Conservation (phyloP, 2,113 vertebrate genomes). For the Mionectes macconnelli region DNA sequence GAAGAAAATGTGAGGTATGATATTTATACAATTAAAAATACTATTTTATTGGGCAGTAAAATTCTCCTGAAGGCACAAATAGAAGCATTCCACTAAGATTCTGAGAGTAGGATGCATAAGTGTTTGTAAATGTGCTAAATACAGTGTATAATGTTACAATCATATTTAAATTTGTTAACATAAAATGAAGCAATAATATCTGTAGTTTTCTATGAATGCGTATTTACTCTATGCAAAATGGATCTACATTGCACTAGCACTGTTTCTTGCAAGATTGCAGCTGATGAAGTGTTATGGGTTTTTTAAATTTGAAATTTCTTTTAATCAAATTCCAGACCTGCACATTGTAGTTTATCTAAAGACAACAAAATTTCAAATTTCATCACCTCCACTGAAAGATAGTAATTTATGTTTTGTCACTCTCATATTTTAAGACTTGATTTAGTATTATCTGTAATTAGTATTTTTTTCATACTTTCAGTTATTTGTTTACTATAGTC, state of each 20-base stretch:
- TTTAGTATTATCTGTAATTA: neutral
- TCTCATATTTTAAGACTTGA: neutral
- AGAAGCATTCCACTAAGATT: neutral
- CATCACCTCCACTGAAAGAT: neutral
- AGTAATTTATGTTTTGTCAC: neutral
- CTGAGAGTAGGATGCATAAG: fast-evolving
- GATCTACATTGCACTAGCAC: neutral
- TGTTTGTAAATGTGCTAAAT: neutral
- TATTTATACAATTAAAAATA: neutral
- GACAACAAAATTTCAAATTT: neutral
- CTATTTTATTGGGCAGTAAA: neutral
- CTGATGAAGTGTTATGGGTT: neutral
- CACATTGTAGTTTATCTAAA: neutral
- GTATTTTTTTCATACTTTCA: neutral
- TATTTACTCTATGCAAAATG: neutral
- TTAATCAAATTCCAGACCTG: neutral
- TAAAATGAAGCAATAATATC: neutral
- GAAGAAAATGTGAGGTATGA: neutral
- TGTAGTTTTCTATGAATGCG: neutral
- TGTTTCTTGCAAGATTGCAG: neutral
- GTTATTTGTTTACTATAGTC: neutral
- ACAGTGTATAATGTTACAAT: neutral
- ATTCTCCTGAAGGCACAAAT: neutral
- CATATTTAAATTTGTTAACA: neutral
- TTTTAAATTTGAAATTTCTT: neutral